These are phyloP conservation scores for Zaprionus obscuricornis DNA, from an alignment of 2,888 invertebrate genomes.

Conservation along the genomic window DNA sequence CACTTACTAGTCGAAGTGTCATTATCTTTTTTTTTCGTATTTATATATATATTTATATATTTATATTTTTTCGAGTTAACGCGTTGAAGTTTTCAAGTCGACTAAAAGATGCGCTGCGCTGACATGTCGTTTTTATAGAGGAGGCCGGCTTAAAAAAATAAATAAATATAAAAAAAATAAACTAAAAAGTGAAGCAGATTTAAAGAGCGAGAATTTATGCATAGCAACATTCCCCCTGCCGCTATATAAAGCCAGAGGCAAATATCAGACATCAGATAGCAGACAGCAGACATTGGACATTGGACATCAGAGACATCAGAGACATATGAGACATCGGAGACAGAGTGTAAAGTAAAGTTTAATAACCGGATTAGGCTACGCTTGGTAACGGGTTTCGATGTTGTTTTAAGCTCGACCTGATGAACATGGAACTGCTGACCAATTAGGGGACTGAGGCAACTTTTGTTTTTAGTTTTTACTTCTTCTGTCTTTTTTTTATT, in stretches of 20 bases:
- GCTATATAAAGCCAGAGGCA: too few relatives aligned
- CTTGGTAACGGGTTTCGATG: constrained; percentile 50
- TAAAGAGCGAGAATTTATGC: constrained; percentile 43
- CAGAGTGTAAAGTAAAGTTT: constrained; percentile 76
- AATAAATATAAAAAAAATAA: constrained; percentile 13
- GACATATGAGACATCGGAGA: constrained; percentile 40
- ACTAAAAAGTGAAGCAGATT: constrained; percentile 48
- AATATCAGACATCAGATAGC: too few relatives aligned
- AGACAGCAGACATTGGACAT: too few relatives aligned
- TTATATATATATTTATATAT: too few relatives aligned
- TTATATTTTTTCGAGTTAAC: constrained; percentile 9
- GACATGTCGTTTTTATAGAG: constrained; percentile 63
- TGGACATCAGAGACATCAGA: not conserved
- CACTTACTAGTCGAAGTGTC: constrained; percentile 48
- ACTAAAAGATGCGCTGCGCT: constrained; percentile 71
- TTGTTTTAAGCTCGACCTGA: constrained; percentile 11
- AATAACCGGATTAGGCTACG: constrained; percentile 73
- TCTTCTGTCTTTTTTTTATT: not conserved
- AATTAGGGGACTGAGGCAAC: constrained; percentile 41
- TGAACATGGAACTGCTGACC: constrained; percentile 35
- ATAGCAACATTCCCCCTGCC: not conserved
- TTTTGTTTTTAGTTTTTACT: constrained; percentile 27
- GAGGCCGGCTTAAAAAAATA: constrained; percentile 7
- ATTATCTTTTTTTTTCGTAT: constrained; percentile 24
- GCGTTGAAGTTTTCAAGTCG: constrained; percentile 42